Evolutionary conservation across 1,140 invertebrate genomes (phyloP), one percentile per base, ranked within the genome.

Genomic region (Polyergus mexicanus): DNA sequence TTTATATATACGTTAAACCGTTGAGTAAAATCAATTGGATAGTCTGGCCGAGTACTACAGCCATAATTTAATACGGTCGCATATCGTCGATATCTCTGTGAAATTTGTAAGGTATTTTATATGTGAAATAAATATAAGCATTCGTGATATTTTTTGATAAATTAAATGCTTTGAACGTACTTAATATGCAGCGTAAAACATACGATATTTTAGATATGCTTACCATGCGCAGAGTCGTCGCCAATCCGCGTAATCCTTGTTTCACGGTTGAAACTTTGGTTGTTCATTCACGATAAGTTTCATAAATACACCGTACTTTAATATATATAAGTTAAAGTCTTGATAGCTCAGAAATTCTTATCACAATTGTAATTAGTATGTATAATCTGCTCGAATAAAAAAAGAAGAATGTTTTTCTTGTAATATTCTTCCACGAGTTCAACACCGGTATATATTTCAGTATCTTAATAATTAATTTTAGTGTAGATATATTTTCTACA

Each of bases 201-300:
- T 44, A 81, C 47, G 38, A 44, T 68, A 80, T 56, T 28, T 22
- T 35, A 32, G 8, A 35, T 25, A 35, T 35, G 62, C 78, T 83
- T 83, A 83, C 78, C 68, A 68, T 38, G 38, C 38, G 78, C 13
- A 35, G 25, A 71, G 54, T 28, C n/a, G 76, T 44, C 22, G 68
- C 54, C 54, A 38, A 72, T 72, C 38, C 68, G 44, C 68, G 68
- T 83, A 83, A 83, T 83, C 78, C 78, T 60, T 74, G 78, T 81
- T 60, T 83, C 51, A 25, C 60, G 56, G 38, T 51, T 69, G 65
- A 69, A 47, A 80, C 65, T 80, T 80, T 19, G 56, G 32, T 72
- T 62, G 54, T n/a, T 72, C 28, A 60, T 72, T 72, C 68, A 74
- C 66, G 25, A 25, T n/a, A 38, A 72, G 54, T 83, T 74, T 74